Conservation (phyloP, 2,888 invertebrate genomes). For the Trichogramma evanescens region DNA sequence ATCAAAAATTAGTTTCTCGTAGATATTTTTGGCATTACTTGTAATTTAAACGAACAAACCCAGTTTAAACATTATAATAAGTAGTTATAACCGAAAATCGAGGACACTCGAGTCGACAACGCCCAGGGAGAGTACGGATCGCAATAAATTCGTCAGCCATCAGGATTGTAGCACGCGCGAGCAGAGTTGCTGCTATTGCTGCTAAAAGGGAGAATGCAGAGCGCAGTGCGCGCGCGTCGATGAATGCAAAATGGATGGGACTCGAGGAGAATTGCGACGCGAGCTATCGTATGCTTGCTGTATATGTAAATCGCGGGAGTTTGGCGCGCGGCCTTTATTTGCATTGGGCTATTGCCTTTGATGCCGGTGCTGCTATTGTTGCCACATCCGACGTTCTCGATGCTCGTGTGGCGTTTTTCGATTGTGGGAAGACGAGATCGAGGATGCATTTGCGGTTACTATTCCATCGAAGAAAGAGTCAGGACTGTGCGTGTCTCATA, state of each 20-base stretch:
- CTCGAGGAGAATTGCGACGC: slow-evolving; percentile 28
- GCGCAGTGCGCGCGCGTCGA: slow-evolving; percentile 34
- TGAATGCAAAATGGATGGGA: slow-evolving; percentile 37
- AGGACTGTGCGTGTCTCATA: too few species aligned
- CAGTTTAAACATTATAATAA: too few species aligned
- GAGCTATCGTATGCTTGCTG: slow-evolving; percentile 26
- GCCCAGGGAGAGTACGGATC: slow-evolving; percentile 15
- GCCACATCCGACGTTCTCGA: slow-evolving; percentile 29
- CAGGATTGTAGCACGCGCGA: slow-evolving; percentile 28
- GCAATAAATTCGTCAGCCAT: slow-evolving; percentile 43
- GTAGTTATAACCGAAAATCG: neutral
- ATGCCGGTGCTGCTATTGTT: slow-evolving; percentile 3
- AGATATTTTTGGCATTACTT: too few species aligned
- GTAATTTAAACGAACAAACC: too few species aligned
- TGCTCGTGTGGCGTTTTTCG: too few species aligned
- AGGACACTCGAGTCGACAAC: slow-evolving; percentile 30
- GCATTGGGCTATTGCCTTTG: slow-evolving; percentile 17
- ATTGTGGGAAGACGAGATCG: too few species aligned
- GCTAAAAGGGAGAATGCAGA: slow-evolving; percentile 1
- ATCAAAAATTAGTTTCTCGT: too few species aligned
- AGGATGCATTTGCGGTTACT: too few species aligned
- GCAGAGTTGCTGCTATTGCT: slow-evolving; percentile 27
- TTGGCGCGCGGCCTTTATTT: slow-evolving; percentile 25
- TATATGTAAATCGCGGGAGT: slow-evolving; percentile 34
- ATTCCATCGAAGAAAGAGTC: too few species aligned